A percentile compares a stretch with the other conserved stretches of the same genome.
phyloP scores from a whole-genome alignment of 2,888 invertebrate genomes.

The Pachydiplax longipennis region DNA sequence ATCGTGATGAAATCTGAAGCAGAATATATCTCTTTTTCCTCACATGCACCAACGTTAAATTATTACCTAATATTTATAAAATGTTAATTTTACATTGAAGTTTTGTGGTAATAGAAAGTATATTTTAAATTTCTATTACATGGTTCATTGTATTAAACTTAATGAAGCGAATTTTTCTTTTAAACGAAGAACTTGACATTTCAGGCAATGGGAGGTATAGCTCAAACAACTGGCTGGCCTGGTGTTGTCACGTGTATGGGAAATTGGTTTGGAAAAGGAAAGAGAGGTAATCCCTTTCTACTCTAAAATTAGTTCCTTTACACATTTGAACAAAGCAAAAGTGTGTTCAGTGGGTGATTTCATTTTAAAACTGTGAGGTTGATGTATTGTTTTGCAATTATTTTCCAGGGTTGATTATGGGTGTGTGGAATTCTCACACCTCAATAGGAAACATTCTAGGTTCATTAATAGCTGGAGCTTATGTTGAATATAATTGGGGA shows the following conservation, averaged over 20 bases:
- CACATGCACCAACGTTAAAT: no score
- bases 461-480: slow-evolving; percentile 85
- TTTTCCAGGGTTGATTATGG: slow-evolving; percentile 78
- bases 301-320: background rate
- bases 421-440: slow-evolving; percentile 97
- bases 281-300: slow-evolving; percentile 67
- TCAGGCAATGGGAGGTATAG: slow-evolving; percentile 81
- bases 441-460: slow-evolving; percentile 95
- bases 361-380: background rate
- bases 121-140: no score
- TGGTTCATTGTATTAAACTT: background rate
- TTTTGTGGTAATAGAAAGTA: no score
- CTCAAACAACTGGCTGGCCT: slow-evolving; percentile 96
- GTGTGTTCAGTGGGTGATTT: background rate
- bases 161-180: background rate
- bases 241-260: slow-evolving; percentile 92
- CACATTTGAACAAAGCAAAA: no score
- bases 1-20: no score
- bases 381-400: background rate
- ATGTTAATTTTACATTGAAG: no score
- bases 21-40: no score
- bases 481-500: slow-evolving; percentile 88
- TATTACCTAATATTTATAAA: no score
- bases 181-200: slow-evolving; percentile 48
- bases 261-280: slow-evolving; percentile 96